Evolutionary conservation across 1,140 invertebrate species (phyloP).

Genomic region (Dufourea novaeangliae): DNA sequence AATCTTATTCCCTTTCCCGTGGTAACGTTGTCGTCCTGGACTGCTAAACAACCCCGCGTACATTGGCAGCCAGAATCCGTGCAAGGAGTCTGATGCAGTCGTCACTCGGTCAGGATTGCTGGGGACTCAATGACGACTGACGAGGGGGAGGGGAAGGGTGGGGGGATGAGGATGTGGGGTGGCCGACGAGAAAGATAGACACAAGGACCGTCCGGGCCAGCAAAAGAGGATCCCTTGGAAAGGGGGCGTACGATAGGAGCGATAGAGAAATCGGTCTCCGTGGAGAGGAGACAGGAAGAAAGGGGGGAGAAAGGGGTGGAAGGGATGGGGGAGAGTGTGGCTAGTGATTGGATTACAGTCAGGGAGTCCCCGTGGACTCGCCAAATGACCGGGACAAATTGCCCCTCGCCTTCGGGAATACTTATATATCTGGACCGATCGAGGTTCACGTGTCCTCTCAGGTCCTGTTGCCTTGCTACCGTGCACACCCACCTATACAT

Average conservation of each 20-base stretch:
- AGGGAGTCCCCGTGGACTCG: slow-evolving; percentile 80
- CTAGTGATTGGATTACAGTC: slow-evolving; percentile 83
- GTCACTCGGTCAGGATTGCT: slow-evolving; percentile 68
- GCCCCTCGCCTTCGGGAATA: slow-evolving; percentile 82
- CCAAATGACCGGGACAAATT: slow-evolving; percentile 83
- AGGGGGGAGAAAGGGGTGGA: slow-evolving; percentile 54
- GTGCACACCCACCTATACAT: slow-evolving; percentile 46
- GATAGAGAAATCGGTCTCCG: slow-evolving; percentile 24
- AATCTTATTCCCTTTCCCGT: neutral
- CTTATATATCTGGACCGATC: slow-evolving; percentile 80
- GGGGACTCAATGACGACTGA: slow-evolving; percentile 59
- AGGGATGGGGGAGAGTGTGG: slow-evolving; percentile 77
- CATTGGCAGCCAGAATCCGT: slow-evolving; percentile 44
- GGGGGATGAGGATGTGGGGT: no score
- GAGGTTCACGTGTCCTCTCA: slow-evolving; percentile 73
- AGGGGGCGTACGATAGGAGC: slow-evolving; percentile 5
- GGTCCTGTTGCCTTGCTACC: slow-evolving; percentile 52
- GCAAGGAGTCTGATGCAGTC: slow-evolving; percentile 38
- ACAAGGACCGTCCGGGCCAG: neutral
- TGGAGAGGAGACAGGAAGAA: slow-evolving; percentile 45
- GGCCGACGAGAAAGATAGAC: slow-evolving; percentile 27
- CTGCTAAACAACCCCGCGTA: slow-evolving; percentile 36
- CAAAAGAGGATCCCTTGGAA: slow-evolving; percentile 24
- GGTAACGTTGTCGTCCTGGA: slow-evolving; percentile 7
- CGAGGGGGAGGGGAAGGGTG: slow-evolving; percentile 36